Evolutionary conservation across 2,797 vertebrate genomes (phyloP).

Genomic region (Rhynchonycteris naso): DNA sequence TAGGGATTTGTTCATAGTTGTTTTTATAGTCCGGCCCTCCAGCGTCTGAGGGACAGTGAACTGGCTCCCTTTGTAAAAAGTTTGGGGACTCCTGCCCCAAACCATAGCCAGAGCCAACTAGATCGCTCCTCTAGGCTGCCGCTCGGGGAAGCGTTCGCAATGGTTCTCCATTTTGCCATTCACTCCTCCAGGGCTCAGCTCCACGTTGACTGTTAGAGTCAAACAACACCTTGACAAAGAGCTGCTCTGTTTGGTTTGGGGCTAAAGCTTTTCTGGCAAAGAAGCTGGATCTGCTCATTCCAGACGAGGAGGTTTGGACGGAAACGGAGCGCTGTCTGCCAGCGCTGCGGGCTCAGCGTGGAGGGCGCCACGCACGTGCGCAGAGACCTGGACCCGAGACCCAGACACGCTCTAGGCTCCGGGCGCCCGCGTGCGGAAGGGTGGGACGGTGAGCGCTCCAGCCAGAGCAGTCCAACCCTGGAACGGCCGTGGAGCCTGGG

Average conservation of each 20-base stretch:
- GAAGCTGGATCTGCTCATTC: conserved; percentile 85
- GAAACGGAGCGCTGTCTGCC: conserved; percentile 65
- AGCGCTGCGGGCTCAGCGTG: conserved; percentile 49
- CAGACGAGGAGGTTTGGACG: conserved; percentile 87
- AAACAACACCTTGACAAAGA: conserved; percentile 81
- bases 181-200: conserved; percentile 64
- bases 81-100: too few species aligned
- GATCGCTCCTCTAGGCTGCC: conserved; percentile 23
- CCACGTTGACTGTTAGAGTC: conserved; percentile 77
- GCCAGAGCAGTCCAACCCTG: background rate
- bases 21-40: too few species aligned
- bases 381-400: background rate
- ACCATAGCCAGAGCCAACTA: background rate
- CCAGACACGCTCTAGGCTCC: background rate
- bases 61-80: too few species aligned
- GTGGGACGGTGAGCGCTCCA: background rate
- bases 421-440: background rate
- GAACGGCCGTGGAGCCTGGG: background rate
- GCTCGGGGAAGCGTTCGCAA: conserved; percentile 54
- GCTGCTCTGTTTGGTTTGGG: conserved; percentile 91
- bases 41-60: too few species aligned
- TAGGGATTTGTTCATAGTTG: too few species aligned
- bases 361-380: background rate
- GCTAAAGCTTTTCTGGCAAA: conserved; percentile 85
- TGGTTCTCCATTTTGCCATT: conserved; percentile 73